Conservation (phyloP, 2,797 vertebrate genomes). For the Coregonus ussuriensis region DNA sequence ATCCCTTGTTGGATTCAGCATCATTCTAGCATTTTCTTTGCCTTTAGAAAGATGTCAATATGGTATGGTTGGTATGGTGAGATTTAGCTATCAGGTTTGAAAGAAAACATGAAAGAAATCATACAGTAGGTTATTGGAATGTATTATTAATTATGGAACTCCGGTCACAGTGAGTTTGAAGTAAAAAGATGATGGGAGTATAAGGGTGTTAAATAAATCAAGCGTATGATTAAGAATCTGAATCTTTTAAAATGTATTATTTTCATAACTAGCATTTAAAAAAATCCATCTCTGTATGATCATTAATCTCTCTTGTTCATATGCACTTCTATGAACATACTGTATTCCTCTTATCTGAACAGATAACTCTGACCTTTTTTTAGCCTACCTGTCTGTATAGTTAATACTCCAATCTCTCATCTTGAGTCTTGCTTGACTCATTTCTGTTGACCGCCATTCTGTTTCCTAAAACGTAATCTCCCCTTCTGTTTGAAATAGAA, state of each 20-base stretch:
- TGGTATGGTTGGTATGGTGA: not conserved
- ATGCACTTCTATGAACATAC: not conserved
- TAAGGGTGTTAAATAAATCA: constrained; percentile 5
- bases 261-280: not conserved
- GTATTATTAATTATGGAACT: not conserved
- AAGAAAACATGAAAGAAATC: too few species aligned
- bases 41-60: too few species aligned
- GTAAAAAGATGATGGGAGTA: not conserved
- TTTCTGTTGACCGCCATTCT: too few species aligned
- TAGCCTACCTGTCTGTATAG: not conserved
- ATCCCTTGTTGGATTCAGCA: too few species aligned
- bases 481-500: too few species aligned
- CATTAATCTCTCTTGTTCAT: not conserved
- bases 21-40: not conserved
- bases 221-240: not conserved
- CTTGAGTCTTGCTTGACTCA: too few species aligned
- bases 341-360: not conserved
- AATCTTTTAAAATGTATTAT: not conserved
- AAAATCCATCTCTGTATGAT: not conserved
- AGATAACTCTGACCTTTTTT: not conserved
- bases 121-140: not conserved
- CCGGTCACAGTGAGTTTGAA: not conserved
- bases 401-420: not conserved
- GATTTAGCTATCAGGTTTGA: not conserved
- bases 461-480: too few species aligned